These are phyloP conservation scores for Drosophila infuscata DNA, from an alignment of 2,888 invertebrate genomes.

Conservation along the genomic window DNA sequence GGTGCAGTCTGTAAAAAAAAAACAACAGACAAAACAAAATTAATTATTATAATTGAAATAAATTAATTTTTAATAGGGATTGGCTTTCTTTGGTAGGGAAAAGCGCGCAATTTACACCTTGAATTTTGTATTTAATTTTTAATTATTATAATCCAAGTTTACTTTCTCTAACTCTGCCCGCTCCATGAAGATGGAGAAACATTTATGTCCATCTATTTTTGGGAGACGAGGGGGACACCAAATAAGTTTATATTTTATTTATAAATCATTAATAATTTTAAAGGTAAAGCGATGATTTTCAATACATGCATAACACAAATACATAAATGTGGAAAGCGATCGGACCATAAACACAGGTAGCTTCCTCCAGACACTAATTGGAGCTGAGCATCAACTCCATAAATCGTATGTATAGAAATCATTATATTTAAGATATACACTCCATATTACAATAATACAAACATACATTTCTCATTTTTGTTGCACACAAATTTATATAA, in stretches of 20 bases:
- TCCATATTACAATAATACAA: background rate
- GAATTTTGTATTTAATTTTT: background rate
- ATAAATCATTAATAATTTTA: background rate
- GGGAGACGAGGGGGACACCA: background rate
- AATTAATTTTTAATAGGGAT: background rate
- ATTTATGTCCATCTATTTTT: background rate
- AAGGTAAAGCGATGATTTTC: background rate
- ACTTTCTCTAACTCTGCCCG: conserved; percentile 3
- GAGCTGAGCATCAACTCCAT: background rate
- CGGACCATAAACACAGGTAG: background rate
- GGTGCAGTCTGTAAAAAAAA: conserved; percentile 87
- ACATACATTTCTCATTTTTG: background rate
- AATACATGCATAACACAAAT: background rate
- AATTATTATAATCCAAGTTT: background rate
- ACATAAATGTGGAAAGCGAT: background rate
- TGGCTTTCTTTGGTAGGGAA: background rate
- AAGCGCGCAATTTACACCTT: background rate
- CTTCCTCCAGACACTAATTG: background rate
- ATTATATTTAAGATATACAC: background rate
- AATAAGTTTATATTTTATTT: background rate
- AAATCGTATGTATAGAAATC: background rate
- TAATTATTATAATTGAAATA: background rate
- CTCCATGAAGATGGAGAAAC: background rate
- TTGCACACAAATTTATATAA: background rate
- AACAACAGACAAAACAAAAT: background rate